Conservation (phyloP, 1,140 invertebrate species). For the Trichonephila inaurata region DNA sequence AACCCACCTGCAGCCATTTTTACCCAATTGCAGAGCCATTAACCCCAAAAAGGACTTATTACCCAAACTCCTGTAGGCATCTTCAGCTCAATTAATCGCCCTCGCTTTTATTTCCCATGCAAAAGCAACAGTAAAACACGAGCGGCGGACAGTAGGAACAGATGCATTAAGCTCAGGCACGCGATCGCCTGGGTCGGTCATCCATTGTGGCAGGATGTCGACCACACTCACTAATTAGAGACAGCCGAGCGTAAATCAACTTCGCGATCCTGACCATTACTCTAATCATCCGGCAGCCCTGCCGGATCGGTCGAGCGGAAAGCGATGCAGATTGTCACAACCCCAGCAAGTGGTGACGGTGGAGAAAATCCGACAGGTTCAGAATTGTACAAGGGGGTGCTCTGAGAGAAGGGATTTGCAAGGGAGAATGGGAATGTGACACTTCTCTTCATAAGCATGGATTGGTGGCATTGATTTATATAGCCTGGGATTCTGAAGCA, state of each 20-base stretch:
- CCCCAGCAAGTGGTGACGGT: no score
- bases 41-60: not conserved
- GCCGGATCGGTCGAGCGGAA: slow-evolving; percentile 12
- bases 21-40: not conserved
- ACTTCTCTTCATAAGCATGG: not conserved
- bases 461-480: not conserved
- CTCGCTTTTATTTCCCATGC: not conserved
- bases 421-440: not conserved
- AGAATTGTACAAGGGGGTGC: not conserved
- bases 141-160: not conserved
- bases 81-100: not conserved
- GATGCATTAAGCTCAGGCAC: not conserved
- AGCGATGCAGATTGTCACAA: slow-evolving; percentile 47
- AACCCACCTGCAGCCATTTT: not conserved
- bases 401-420: not conserved
- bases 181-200: slow-evolving; percentile 5
- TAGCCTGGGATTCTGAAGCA: not conserved
- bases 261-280: slow-evolving; percentile 54
- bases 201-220: slow-evolving; percentile 52
- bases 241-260: slow-evolving; percentile 63
- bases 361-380: slow-evolving; percentile 21
- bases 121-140: not conserved
- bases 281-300: slow-evolving; percentile 48
- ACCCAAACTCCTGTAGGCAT: not conserved
- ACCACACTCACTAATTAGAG: slow-evolving; percentile 56